A percentile compares a stretch with the other conserved stretches of the same genome.
These are phyloP conservation scores for Palythoa grandis DNA, from an alignment of 92 coral and sea anemone species.

Conservation along the genomic window DNA sequence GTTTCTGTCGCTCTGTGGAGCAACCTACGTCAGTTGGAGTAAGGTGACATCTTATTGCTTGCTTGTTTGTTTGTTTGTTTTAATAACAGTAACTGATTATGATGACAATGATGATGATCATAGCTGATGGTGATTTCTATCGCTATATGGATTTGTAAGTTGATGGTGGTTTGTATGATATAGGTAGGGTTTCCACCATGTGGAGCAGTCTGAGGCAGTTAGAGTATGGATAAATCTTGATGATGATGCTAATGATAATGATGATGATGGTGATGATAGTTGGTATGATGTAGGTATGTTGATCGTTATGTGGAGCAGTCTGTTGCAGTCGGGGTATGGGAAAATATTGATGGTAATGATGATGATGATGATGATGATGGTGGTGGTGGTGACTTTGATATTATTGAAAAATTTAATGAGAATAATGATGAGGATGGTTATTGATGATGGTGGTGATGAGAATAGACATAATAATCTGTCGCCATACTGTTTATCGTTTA, in stretches of 20 bases:
- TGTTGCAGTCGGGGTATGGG: no score
- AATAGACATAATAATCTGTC: no score
- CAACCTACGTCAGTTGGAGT: not conserved
- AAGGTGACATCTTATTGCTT: not conserved
- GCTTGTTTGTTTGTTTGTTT: not conserved
- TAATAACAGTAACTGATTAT: no score
- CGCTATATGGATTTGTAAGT: not conserved
- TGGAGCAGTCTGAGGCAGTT: constrained; percentile 80
- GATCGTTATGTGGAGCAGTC: no score
- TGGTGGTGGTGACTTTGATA: no score
- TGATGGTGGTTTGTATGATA: not conserved
- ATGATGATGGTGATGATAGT: not conserved
- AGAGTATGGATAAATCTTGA: constrained; percentile 61
- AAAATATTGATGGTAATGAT: not conserved
- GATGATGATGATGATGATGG: not conserved
- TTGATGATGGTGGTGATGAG: no score
- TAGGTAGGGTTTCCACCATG: constrained; percentile 48
- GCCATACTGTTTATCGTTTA: no score
- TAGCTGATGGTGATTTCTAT: not conserved
- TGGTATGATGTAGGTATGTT: not conserved
- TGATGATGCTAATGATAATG: not conserved
- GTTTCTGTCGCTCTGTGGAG: not conserved
- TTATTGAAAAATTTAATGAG: no score
- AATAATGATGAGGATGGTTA: no score
- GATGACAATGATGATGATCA: not conserved